A percentile compares a stretch with the other conserved stretches of the same genome.
Evolutionary conservation across 2,888 invertebrate species (phyloP).

Genomic region (Catonia carolina): DNA sequence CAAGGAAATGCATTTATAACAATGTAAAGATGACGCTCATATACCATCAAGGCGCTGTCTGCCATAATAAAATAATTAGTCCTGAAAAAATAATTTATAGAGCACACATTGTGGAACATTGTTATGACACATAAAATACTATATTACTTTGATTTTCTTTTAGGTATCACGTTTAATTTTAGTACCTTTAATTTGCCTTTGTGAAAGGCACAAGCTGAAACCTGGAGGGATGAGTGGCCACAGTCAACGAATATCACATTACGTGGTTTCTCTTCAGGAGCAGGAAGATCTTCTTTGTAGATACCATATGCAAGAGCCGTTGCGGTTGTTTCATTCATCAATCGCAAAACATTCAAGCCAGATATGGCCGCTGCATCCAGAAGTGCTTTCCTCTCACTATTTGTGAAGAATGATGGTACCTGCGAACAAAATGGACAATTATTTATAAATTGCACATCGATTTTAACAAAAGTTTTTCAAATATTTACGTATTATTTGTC

Average conservation of each 20-base stretch:
- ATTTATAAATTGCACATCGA: no score
- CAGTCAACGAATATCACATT: slow-evolving; percentile 96
- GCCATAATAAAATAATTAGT: no score
- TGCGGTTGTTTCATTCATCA: slow-evolving; percentile 97
- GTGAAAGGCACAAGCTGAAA: slow-evolving; percentile 84
- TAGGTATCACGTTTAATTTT: slow-evolving; percentile 22
- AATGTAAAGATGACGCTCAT: no score
- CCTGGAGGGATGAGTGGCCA: slow-evolving; percentile 88
- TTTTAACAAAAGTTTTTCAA: not conserved
- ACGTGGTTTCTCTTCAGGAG: slow-evolving; percentile 77
- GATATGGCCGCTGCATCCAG: slow-evolving; percentile 88
- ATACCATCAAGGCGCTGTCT: no score
- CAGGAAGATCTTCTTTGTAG: slow-evolving; percentile 94
- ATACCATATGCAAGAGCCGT: slow-evolving; percentile 96
- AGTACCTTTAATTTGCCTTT: slow-evolving; percentile 87
- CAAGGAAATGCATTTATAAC: no score
- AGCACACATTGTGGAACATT: no score
- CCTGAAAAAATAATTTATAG: not conserved
- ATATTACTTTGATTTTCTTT: no score
- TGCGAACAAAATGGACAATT: slow-evolving; percentile 36
- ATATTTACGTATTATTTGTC: no score
- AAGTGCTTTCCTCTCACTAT: slow-evolving; percentile 86
- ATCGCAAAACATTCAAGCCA: slow-evolving; percentile 84
- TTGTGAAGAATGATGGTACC: slow-evolving; percentile 89
- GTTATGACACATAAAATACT: no score